Evolutionary conservation across 2,888 invertebrate species (phyloP), one percentile per base, ranked within the genome.

Genomic region (Exephanes ischioxanthus): DNA sequence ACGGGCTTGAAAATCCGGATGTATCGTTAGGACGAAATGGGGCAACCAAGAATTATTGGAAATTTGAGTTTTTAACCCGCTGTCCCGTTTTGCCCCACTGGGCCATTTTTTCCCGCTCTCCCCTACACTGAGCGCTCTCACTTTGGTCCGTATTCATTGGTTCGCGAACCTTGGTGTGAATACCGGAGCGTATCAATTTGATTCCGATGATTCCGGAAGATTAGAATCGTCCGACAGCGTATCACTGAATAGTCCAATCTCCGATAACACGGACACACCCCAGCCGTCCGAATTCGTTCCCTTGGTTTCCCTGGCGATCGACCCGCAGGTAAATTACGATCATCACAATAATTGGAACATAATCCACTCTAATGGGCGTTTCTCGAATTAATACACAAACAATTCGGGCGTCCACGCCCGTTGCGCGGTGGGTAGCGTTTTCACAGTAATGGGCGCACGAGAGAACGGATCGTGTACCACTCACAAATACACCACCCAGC

Each of bases 401-500:
- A 58, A 26, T 22, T 22, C 11, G 22, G 55, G 3, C 11, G 19
- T 2, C 19, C 26, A 58, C 26, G 26, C 3, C 11, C 58, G 14
- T 26, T 58, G 58, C 22, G 7, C 33, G 61, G 73, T 73, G 58
- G 48, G 71, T 63, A 75, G 73, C 7, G 26, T 26, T 58, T 26
- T 26, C 37, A 3, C 26, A 3, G 26, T 58, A 58, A 58, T 26
- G 22, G 22, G 26, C 26, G 58, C 26, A 22, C 19, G 14, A 26
- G 22, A 22, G 3, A 26, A 22, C 11, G 26, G 26, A 22, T 55
- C 19, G 22, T 19, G 9, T n/a, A 55, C 58, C 11, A 11, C 9
- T 58, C 19, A 14, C 26, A 3, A 26, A 58, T 26, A 22, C 58
- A 58, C 4, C 7, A 7, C 1, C 19, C 9, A 3, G 26, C 9